phyloP scores from a whole-genome alignment of 2,888 invertebrate species.

The Cryptops parisi region DNA sequence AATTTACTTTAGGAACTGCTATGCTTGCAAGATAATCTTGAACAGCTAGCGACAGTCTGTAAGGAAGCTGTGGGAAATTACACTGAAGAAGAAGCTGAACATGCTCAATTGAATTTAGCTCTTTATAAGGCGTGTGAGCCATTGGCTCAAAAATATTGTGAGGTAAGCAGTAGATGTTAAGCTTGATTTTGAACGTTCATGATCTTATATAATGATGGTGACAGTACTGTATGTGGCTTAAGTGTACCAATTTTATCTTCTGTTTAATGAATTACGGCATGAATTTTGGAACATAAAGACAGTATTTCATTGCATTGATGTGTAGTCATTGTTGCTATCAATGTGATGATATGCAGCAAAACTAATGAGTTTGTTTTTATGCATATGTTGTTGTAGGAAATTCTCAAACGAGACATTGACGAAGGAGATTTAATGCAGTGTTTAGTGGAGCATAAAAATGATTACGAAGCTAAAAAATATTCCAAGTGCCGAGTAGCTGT shows the following conservation, averaged over 20 bases:
- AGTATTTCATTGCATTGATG: too few relatives aligned
- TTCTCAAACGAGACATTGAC: slow-evolving; percentile 37
- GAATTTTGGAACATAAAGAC: too few relatives aligned
- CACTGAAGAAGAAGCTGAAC: slow-evolving; percentile 78
- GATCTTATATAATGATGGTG: too few relatives aligned
- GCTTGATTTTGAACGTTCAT: too few relatives aligned
- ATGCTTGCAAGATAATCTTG: slow-evolving; percentile 61
- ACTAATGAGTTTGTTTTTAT: background rate
- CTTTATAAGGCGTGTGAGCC: slow-evolving; percentile 66
- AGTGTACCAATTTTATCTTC: too few relatives aligned
- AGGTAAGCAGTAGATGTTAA: slow-evolving; percentile 28
- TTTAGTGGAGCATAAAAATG: slow-evolving; percentile 79
- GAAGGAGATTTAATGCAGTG: slow-evolving; percentile 89
- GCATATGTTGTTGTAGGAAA: slow-evolving; percentile 19
- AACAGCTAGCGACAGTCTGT: slow-evolving; percentile 39
- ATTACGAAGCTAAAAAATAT: slow-evolving; percentile 59
- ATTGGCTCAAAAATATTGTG: slow-evolving; percentile 62
- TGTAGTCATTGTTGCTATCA: background rate
- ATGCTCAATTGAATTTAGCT: slow-evolving; percentile 76
- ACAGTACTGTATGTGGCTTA: too few relatives aligned
- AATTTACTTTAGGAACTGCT: slow-evolving; percentile 50
- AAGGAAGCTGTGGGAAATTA: slow-evolving; percentile 61
- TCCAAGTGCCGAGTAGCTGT: slow-evolving; percentile 80
- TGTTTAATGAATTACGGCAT: too few relatives aligned
- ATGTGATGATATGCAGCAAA: background rate